Evolutionary conservation across 2,113 vertebrate genomes (phyloP), one percentile per base, ranked within the genome.

Genomic region (Arothron firmamentum): DNA sequence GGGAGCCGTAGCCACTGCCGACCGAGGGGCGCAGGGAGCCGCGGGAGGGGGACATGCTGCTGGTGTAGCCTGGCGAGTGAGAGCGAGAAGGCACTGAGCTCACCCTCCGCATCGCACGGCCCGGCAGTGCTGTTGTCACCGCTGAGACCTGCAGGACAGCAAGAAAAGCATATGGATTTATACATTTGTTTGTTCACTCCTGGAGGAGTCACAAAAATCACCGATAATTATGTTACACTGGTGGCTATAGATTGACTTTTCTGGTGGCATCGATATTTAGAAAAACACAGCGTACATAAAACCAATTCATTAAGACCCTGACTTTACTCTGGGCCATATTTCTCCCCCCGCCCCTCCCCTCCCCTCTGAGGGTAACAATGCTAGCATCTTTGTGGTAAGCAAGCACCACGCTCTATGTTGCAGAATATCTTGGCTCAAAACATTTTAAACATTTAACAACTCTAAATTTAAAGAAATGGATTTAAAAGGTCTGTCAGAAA

Each of bases 51-150:
- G 95, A 98, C 50, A 93, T 59, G 23, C 92, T 91, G 15, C 91
- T 90, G 87, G 92, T 75, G 59, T 95, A 96, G 53, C 94, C 94
- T 43, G 96, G 96, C 52, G 96, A 97, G 91, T 96, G 96, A 1
- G 96, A 92, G 87, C 96, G 89, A 75, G 95, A 96, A 41, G 96
- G 96, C 80, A 98, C 95, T 17, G 96, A 99, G 58, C 96, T 94
- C 70, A 99, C 95, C 63, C 96, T 92, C 56, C 95, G 85, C 92
- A 98, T 96, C 48, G 91, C 94, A 70, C 94, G 90, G 57, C 80
- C 92, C 47, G 88, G 78, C 62, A 91, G 75, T 3, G 83, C 43
- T 2, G 76, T 18, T 2, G 81, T 62, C 5, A 73, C 88, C 48
- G 84, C 87, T 45, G 90, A 78, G 38, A 87, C 93, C 97, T 79